Base-by-base conservation (phyloP, 2,888 invertebrate genomes). In the Tiliacea citrago region DNA sequence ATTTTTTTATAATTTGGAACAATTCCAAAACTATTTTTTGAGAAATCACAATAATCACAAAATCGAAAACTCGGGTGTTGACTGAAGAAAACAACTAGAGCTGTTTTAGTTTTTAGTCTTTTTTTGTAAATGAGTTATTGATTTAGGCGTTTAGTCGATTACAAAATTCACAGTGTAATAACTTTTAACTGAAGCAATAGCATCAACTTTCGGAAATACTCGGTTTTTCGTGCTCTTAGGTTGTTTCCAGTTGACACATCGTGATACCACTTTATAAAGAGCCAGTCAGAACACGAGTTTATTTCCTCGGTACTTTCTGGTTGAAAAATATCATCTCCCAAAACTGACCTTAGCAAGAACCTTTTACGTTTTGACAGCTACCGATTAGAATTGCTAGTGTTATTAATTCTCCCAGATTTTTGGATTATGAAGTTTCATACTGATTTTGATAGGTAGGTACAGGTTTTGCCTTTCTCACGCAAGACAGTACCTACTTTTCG, bases 1-100 rank as follows among this genome's bases (percentile, higher is more conserved):
- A 62, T 70, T 75, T 83, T 79, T 80, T 55, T 7, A 53, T 75
- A 75, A 63, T 70, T 86, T 87, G 86, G 87, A 87, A 75, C 68
- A 68, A 60, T 77, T 86, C 88, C 88, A 88, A 87, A 62, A 77
- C 57, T 55, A 69, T 77, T 71, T 47, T 75, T 67, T 65, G 73
- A 47, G 35, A 42, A 70, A 68, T 57, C 66, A 68, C 67, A 79
- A 73, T 78, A 78, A 65, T 51, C 73, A 75, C 70, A 77, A 81
- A 74, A 63, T 66, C 68, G 42, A 75, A 80, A 73, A 62, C 24
- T 79, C 62, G 79, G 67, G 79, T 73, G 68, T 74, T 72, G 66
- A 69, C 55, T 70, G 69, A 81, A 70, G 68, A 80, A 72, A 68
- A 81, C 84, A 78, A 49, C 51, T 83, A 83, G 83, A 82, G 78